Evolutionary conservation across 2,113 vertebrate species (phyloP), one percentile per base, ranked within the genome.

Genomic region (Hirundichthys speculiger): DNA sequence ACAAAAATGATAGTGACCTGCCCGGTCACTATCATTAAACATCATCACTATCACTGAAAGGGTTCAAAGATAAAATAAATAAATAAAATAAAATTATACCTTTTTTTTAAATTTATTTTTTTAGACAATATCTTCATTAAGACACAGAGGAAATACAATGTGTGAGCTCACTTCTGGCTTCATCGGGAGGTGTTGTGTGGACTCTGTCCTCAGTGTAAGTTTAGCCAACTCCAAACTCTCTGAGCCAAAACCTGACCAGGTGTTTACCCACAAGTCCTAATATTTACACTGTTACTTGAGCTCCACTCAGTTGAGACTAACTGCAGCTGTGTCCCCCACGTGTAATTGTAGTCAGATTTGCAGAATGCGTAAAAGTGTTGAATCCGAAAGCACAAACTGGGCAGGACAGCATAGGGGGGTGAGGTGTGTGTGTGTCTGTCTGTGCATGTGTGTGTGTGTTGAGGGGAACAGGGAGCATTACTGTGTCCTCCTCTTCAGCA

Each of bases 291-390:
- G 39, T 54, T 50, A 69, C 67, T 67, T 52, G 13, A 75, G 54
- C 41, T 9, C 55, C 5, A 34, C 34, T 39, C 13, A 20, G 65
- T n/a, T 34, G 30, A 5, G 6, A 34, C 77, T 42, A 75, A 78
- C 45, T 62, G 51, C 80, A 76, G 64, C 73, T 80, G 79, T 48
- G 74, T 76, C 71, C 66, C 30, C 12, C 38, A 50, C 53, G 67
- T 80, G 66, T 64, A 62, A 50, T n/a, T 66, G 42, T 70, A 68
- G 79, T 79, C 46, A 65, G 52, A 38, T 77, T 75, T 58, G 34
- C 64, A 59, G 43, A 61, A 53, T 60, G 66, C 48, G 59, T 73
- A 56, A 40, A 50, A 34, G 30, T 14, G 56, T 13, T 65, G 61
- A 40, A 62, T 54, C 66, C 46, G 14, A 62, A 59, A 75, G 63